These are phyloP conservation scores for Metopolophium dirhodum DNA, from an alignment of 1,140 invertebrate species.

Conservation along the genomic window DNA sequence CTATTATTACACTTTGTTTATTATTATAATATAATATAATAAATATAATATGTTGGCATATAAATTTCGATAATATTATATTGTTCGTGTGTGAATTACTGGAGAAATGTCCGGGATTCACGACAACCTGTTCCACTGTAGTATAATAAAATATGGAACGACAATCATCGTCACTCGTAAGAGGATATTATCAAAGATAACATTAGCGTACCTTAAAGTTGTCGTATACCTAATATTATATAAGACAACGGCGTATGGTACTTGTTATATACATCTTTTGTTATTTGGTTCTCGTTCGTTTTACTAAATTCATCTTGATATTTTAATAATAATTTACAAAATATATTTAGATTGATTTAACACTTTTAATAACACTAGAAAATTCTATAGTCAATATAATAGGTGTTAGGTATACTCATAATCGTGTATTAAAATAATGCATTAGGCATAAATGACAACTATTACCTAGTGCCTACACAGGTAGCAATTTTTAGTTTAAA, in stretches of 20 bases:
- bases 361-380: too few relatives aligned
- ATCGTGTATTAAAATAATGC: too few relatives aligned
- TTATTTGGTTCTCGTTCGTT: too few relatives aligned
- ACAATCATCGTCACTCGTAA: not conserved
- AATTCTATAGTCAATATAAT: too few relatives aligned
- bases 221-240: not conserved
- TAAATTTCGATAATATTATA: not conserved
- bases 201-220: not conserved
- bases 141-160: not conserved
- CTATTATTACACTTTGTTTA: not conserved
- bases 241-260: not conserved
- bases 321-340: too few relatives aligned
- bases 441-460: too few relatives aligned
- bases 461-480: too few relatives aligned
- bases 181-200: not conserved
- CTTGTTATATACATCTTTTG: not conserved
- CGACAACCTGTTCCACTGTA: not conserved
- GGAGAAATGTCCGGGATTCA: not conserved
- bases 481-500: too few relatives aligned
- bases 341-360: too few relatives aligned
- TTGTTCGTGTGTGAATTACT: not conserved
- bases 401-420: too few relatives aligned
- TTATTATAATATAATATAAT: conserved; percentile 18
- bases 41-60: not conserved
- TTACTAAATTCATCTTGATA: too few relatives aligned